phyloP scores from a whole-genome alignment of 2,888 invertebrate species.

The Sarcophaga carnaria region DNA sequence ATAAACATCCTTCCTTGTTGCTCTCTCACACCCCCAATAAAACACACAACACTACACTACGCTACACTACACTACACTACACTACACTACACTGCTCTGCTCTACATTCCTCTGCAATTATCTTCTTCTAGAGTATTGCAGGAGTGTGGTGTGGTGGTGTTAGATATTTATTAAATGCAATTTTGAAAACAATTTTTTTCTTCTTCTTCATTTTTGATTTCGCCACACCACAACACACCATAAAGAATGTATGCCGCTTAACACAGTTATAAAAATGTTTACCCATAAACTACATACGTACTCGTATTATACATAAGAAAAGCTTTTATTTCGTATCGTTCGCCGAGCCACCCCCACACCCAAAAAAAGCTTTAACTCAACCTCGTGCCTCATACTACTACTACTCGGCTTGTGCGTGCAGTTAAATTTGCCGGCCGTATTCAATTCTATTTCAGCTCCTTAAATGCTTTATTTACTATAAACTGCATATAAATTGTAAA shows the following conservation, averaged over 20 bases:
- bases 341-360: neutral
- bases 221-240: too few species aligned
- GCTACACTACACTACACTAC: too few species aligned
- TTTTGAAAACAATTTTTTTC: neutral
- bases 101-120: too few species aligned
- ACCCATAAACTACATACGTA: constrained; percentile 17
- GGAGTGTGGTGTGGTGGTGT: neutral
- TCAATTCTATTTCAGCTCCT: constrained; percentile 11
- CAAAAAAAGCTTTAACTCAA: constrained; percentile 42
- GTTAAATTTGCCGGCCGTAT: constrained; percentile 1
- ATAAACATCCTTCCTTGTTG: constrained; percentile 48
- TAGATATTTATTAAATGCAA: constrained; percentile 48
- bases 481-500: constrained; percentile 31
- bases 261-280: constrained; percentile 46
- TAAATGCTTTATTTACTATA: constrained; percentile 40
- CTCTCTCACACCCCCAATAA: constrained; percentile 9
- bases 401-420: neutral
- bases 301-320: constrained; percentile 23
- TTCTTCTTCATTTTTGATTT: too few species aligned
- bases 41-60: too few species aligned
- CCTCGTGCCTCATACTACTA: neutral
- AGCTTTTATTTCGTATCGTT: constrained; percentile 45
- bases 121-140: neutral
- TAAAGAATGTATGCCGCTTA: constrained; percentile 20
- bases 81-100: too few species aligned